These are phyloP conservation scores for Leuciscus idus DNA, from an alignment of 2,113 vertebrate species.

Conservation along the genomic window DNA sequence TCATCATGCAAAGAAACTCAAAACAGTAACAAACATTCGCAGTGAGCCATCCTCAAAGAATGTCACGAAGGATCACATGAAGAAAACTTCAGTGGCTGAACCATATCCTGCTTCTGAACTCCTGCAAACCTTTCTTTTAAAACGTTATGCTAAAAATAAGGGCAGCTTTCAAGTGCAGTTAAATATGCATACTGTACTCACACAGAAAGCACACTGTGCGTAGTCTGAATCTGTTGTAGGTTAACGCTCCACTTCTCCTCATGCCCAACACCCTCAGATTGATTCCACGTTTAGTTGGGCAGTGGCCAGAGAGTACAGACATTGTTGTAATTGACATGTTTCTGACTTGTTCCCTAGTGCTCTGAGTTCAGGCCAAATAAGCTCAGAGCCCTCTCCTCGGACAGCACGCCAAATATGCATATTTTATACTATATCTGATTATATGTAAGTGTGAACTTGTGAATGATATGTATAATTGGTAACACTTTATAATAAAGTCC, in stretches of 20 bases:
- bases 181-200: background rate
- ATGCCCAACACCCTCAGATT: background rate
- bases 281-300: background rate
- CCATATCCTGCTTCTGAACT: background rate
- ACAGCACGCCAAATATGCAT: too few relatives aligned
- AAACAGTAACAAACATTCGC: background rate
- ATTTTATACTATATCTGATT: too few relatives aligned
- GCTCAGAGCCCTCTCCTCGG: too few relatives aligned
- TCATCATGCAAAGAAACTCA: background rate
- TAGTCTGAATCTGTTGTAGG: background rate
- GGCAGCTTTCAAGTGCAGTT: background rate
- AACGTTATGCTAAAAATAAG: background rate
- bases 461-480: background rate
- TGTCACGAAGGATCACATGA: background rate
- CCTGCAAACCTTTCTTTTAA: slow-evolving; percentile 1
- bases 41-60: background rate
- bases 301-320: background rate
- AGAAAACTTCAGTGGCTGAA: background rate
- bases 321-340: background rate
- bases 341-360: background rate
- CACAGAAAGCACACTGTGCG: background rate
- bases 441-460: too few relatives aligned
- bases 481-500: background rate
- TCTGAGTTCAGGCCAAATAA: too few relatives aligned
- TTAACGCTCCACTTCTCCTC: background rate